A percentile compares a stretch with the other conserved stretches of the same genome.
Conservation (phyloP, 2,888 invertebrate species). For the Sarcophaga caerulescens region DNA sequence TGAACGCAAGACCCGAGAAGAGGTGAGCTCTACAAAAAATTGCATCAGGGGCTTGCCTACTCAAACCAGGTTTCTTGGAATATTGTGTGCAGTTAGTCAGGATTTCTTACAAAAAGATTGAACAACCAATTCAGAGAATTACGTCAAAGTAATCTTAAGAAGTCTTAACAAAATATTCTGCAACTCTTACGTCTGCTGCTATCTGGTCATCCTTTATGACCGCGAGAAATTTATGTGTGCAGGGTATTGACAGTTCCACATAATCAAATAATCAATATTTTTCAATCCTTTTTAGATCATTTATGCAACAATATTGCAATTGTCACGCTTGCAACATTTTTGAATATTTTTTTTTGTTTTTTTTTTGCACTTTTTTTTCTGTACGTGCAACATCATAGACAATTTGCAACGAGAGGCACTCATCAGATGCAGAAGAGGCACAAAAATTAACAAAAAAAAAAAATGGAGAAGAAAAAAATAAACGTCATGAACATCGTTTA, state of each 20-base stretch:
- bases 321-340: conserved; percentile 61
- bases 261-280: background rate
- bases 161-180: rapidly evolving
- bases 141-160: too few species aligned
- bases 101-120: too few species aligned
- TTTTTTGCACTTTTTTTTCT: background rate
- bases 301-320: conserved; percentile 63
- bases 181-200: too few species aligned
- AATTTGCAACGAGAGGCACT: conserved; percentile 10
- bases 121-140: too few species aligned
- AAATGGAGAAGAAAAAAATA: conserved; percentile 19
- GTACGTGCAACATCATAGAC: conserved; percentile 40
- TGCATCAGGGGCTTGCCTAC: too few species aligned
- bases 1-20: too few species aligned
- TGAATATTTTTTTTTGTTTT: conserved; percentile 26
- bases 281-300: conserved; percentile 30
- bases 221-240: background rate
- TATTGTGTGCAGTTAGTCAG: too few species aligned
- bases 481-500: conserved; percentile 47
- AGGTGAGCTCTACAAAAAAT: too few species aligned
- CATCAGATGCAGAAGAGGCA: background rate
- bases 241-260: background rate
- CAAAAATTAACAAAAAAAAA: conserved; percentile 18
- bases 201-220: too few species aligned
- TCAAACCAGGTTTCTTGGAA: too few species aligned